These are phyloP conservation scores for Drosophila tripunctata DNA, from an alignment of 2,888 invertebrate species.

Conservation along the genomic window DNA sequence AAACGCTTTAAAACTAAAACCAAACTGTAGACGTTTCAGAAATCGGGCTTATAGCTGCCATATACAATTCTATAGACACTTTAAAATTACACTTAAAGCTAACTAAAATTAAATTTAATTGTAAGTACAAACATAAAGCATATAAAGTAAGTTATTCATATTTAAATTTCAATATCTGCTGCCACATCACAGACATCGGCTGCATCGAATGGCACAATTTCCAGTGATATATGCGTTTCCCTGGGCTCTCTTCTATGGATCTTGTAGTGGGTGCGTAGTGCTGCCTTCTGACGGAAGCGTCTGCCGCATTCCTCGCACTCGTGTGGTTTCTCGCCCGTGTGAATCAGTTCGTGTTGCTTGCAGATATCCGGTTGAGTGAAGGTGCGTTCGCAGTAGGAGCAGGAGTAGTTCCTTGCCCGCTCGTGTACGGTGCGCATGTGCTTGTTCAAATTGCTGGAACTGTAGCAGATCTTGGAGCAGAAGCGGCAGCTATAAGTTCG, in stretches of 20 bases:
- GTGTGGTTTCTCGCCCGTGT: conserved; percentile 81
- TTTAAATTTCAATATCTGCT: conserved; percentile 4
- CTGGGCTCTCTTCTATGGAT: conserved; percentile 54
- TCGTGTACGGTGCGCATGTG: conserved; percentile 79
- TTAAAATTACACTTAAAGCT: too few relatives aligned
- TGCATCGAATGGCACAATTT: background rate
- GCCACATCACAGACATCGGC: background rate
- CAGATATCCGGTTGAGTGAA: conserved; percentile 76
- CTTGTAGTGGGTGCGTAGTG: conserved; percentile 72
- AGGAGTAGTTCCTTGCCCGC: conserved; percentile 71
- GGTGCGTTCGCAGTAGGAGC: conserved; percentile 68
- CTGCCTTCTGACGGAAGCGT: conserved; percentile 71
- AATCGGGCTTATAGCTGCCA: too few relatives aligned
- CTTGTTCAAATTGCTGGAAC: conserved; percentile 75
- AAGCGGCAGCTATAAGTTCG: conserved; percentile 74
- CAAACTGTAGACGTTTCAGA: too few relatives aligned
- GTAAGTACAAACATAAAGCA: background rate
- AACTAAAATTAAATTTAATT: background rate
- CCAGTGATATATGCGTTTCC: background rate
- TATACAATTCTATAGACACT: too few relatives aligned
- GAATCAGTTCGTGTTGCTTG: conserved; percentile 80
- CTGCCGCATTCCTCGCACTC: conserved; percentile 70
- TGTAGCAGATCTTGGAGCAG: conserved; percentile 78
- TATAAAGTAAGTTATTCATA: background rate
- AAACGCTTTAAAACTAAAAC: too few relatives aligned